These are phyloP conservation scores for Liodrosophila aerea DNA, from an alignment of 2,888 invertebrate species.

Conservation along the genomic window DNA sequence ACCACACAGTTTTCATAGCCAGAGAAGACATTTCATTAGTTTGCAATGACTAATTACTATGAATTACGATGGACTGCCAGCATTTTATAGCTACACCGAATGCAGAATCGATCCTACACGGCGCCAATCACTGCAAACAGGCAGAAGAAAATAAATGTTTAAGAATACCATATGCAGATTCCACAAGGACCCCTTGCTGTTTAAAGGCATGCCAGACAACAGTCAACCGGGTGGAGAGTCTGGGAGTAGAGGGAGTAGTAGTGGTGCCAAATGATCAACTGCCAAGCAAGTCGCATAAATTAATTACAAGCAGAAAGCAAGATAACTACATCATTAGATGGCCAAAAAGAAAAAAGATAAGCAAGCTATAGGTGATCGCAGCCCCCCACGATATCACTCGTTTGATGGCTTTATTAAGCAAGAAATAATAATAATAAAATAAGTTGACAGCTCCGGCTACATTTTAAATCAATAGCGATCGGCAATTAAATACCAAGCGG, in stretches of 20 bases:
- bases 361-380: conserved; percentile 8
- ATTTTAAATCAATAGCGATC: conserved; percentile 61
- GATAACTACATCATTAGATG: conserved; percentile 47
- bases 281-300: conserved; percentile 51
- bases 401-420: conserved; percentile 61
- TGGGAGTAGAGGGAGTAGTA: no score
- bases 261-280: conserved; percentile 45
- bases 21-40: conserved; percentile 32
- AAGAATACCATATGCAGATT: no score
- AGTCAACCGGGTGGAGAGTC: no score
- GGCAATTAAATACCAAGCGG: conserved; percentile 69
- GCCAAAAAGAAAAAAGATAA: conserved; percentile 10
- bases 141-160: conserved; percentile 10
- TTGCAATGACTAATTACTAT: conserved; percentile 61
- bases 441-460: conserved; percentile 35
- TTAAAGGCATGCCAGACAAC: conserved; percentile 15
- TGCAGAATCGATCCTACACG: conserved; percentile 1
- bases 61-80: conserved; percentile 31
- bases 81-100: conserved; percentile 34
- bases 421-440: conserved; percentile 12
- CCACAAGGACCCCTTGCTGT: conserved; percentile 56
- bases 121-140: conserved; percentile 26
- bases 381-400: conserved; percentile 15
- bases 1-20: conserved; percentile 18
- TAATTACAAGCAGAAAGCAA: conserved; percentile 46